Percentiles rank a stretch among this genome's conserved stretches.
These are phyloP conservation scores for Bellardia pandia DNA, from an alignment of 2,888 invertebrate genomes.

Conservation along the genomic window DNA sequence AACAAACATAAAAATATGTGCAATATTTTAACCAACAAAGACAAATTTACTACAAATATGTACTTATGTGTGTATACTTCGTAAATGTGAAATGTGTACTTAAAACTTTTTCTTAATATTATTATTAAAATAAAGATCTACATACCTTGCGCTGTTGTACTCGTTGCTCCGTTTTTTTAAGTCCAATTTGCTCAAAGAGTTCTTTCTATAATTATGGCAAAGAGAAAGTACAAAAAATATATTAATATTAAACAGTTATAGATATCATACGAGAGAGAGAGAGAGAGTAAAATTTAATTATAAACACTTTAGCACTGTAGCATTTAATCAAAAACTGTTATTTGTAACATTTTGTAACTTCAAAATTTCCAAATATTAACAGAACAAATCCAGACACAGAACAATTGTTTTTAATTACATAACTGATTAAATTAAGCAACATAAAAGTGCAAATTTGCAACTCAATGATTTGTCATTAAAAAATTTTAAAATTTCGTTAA, in stretches of 20 bases:
- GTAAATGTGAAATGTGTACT: not conserved
- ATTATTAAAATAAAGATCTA: not conserved
- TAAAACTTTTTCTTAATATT: not conserved
- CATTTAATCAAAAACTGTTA: too few species aligned
- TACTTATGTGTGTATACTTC: not conserved
- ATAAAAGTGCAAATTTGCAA: too few species aligned
- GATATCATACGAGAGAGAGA: not conserved
- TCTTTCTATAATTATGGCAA: slow-evolving; percentile 75
- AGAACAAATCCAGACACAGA: too few species aligned
- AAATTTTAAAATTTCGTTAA: too few species aligned
- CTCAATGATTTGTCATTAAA: too few species aligned
- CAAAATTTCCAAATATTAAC: too few species aligned
- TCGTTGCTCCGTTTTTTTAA: slow-evolving; percentile 80
- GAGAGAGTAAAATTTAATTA: not conserved
- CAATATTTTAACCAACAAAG: too few species aligned
- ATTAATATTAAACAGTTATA: not conserved
- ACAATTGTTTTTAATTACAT: too few species aligned
- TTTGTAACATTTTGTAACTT: too few species aligned
- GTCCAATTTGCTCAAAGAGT: slow-evolving; percentile 77
- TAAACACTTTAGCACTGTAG: not conserved
- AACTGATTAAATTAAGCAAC: too few species aligned
- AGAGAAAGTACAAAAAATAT: slow-evolving; percentile 20
- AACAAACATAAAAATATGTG: not conserved
- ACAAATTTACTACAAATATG: not conserved
- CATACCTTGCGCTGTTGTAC: slow-evolving; percentile 75